phyloP scores from a whole-genome alignment of 2,888 invertebrate species.

The Amphipyra berbera region DNA sequence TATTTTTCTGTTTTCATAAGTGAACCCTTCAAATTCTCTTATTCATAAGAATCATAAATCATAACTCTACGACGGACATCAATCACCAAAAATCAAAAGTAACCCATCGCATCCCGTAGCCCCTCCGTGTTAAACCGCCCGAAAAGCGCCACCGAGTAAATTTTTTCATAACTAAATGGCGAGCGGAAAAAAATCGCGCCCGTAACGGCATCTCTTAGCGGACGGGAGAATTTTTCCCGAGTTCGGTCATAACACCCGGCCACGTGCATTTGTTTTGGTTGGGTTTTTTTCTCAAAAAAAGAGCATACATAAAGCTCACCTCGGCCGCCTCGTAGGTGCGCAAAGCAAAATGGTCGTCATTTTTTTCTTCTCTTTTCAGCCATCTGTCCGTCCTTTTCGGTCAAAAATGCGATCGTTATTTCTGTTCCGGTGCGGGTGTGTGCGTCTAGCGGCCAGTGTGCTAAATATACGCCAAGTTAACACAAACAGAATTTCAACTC shows the following conservation, averaged over 20 bases:
- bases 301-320: constrained; percentile 87
- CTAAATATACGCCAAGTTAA: constrained; percentile 73
- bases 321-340: constrained; percentile 83
- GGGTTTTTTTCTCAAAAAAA: constrained; percentile 87
- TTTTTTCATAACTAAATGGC: constrained; percentile 84
- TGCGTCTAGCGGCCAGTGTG: constrained; percentile 80
- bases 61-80: constrained; percentile 22
- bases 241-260: constrained; percentile 88
- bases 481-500: constrained; percentile 54
- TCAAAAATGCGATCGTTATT: constrained; percentile 91
- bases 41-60: neutral
- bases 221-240: constrained; percentile 82
- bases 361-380: constrained; percentile 90
- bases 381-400: constrained; percentile 90
- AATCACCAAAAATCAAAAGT: constrained; percentile 39
- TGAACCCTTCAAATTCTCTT: neutral
- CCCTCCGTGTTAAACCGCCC: constrained; percentile 23
- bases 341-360: constrained; percentile 89
- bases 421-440: constrained; percentile 89
- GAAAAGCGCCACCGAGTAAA: constrained; percentile 80
- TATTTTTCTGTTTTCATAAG: neutral
- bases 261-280: constrained; percentile 90
- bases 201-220: constrained; percentile 88
- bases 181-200: constrained; percentile 79
- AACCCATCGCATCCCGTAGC: constrained; percentile 16